Base-by-base conservation (phyloP, 2,888 invertebrate species). In the Sesia bembeciformis region DNA sequence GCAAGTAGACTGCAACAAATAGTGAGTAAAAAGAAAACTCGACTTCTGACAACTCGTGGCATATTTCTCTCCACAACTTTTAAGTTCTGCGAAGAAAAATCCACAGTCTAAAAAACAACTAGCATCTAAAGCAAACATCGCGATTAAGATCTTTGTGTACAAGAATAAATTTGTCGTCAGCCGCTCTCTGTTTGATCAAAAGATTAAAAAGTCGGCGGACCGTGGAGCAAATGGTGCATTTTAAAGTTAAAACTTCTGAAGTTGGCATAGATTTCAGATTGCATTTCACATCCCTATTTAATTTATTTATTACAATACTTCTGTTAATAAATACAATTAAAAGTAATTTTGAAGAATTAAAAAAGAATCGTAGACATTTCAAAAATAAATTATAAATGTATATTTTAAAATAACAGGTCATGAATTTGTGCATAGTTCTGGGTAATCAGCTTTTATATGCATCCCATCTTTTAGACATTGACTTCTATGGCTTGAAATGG, bases 121-220 rank as follows among this genome's bases (percentile, higher is more conserved):
- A 61, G 57, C 68, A 68, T 64, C 64, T 23, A 46, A 46, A 46
- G n/a, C n/a, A 46, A 46, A 46, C 46, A 46, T 46, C 23, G 7
- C 72, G 83, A 83, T 84, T 76, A 81, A 72, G 72, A 84, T 84
- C 82, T 56, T 64, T 63, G 76, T 76, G 74, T 78, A 77, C 80
- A 74, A 73, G 81, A 84, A 84, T 84, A 83, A 84, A 83, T 82
- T 84, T 84, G 81, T 82, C 82, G 76, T 76, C 82, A 73, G 74
- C 72, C 72, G 69, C 62, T 65, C 70, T 68, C 72, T 81, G 80
- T 85, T 84, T 84, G 84, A 85, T 84, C 81, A 75, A 74, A 72
- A 83, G 84, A 85, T 84, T 84, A 84, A 78, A 79, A 81, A 79
- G 68, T 74, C 73, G 69, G 68, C 71, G 70, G 68, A 68, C 54